Conservation (phyloP, 2,888 invertebrate species). For the Hypselothyrea guttata region DNA sequence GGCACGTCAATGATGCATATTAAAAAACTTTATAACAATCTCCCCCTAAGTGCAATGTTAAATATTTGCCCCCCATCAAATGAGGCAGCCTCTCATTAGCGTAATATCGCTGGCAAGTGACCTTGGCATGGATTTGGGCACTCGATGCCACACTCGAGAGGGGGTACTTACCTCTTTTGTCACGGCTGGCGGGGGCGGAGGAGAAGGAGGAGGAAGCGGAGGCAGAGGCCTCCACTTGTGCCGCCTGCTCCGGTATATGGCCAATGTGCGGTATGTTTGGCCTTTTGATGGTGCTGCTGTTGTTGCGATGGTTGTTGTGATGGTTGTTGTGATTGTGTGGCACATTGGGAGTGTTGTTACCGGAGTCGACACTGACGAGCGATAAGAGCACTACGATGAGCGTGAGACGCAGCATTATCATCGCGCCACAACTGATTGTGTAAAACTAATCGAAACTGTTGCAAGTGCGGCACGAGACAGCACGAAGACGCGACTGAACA, state of each 20-base stretch:
- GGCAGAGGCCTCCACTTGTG: constrained; percentile 4
- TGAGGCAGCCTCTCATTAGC: constrained; percentile 39
- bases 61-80: constrained; percentile 55
- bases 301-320: constrained; percentile 22
- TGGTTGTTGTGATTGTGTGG: constrained; percentile 27
- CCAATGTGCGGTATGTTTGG: constrained; percentile 23
- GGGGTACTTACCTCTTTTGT: constrained; percentile 67
- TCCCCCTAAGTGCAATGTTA: constrained; percentile 55
- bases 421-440: background rate
- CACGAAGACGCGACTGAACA: constrained; percentile 18
- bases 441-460: constrained; percentile 1
- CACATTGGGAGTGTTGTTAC: constrained; percentile 49
- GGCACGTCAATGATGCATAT: constrained; percentile 3
- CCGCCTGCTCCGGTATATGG: background rate
- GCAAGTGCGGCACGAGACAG: constrained; percentile 15
- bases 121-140: constrained; percentile 53
- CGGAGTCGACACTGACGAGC: constrained; percentile 70
- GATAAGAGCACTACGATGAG: constrained; percentile 54
- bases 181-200: constrained; percentile 41
- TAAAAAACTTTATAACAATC: constrained; percentile 16
- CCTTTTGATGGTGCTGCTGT: constrained; percentile 5
- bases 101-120: constrained; percentile 4
- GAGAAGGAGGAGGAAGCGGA: too few relatives aligned
- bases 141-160: constrained; percentile 31
- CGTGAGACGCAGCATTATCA: constrained; percentile 63